These are phyloP conservation scores for Limnephilus rhombicus DNA, from an alignment of 2,888 invertebrate genomes.

Conservation along the genomic window DNA sequence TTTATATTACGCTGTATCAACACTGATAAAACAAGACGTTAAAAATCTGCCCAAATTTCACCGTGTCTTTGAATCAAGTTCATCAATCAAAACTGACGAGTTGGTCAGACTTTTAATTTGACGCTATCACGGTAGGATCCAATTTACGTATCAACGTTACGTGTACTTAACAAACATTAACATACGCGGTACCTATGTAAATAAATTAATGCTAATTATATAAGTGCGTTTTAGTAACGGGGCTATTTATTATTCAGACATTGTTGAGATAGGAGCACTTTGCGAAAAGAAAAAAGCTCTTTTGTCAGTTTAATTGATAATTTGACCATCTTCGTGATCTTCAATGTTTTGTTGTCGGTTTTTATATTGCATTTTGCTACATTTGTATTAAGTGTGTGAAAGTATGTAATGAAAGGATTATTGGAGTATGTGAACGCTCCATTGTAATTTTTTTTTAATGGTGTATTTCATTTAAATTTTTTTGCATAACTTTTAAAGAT, in stretches of 20 bases:
- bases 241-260: neutral
- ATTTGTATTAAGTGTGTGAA: neutral
- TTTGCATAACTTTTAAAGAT: too few species aligned
- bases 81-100: neutral
- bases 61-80: neutral
- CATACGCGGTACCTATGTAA: neutral
- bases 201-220: neutral
- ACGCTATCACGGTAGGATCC: conserved; percentile 5
- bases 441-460: too few species aligned
- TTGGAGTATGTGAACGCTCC: too few species aligned
- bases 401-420: too few species aligned
- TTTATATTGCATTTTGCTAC: neutral
- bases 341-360: neutral
- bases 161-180: neutral
- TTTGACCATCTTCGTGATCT: neutral
- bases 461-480: too few species aligned
- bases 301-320: neutral
- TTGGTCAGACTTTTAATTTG: conserved; percentile 4
- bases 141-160: conserved; percentile 4
- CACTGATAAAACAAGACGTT: conserved; percentile 4
- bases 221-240: neutral
- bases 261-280: neutral
- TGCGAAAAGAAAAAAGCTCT: neutral
- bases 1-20: neutral
- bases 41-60: conserved; percentile 15